A percentile compares a stretch with the other conserved stretches of the same genome.
Evolutionary conservation across 2,888 invertebrate genomes (phyloP).

Genomic region (Athrips mouffetella): DNA sequence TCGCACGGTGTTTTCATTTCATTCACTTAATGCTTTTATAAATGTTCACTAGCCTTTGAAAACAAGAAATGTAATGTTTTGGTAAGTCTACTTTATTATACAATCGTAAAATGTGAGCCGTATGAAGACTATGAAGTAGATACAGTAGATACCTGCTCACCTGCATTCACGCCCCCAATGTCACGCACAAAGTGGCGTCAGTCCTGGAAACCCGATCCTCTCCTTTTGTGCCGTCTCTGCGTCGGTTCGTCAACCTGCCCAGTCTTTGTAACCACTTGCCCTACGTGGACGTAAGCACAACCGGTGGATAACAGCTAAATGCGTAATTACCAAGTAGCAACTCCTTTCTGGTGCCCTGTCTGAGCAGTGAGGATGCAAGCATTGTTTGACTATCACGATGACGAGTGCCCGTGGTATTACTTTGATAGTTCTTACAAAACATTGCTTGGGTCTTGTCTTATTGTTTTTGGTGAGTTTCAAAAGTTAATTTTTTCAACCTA

Average conservation of each 20-base stretch:
- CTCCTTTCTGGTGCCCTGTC: conserved; percentile 45
- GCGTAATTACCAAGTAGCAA: conserved; percentile 36
- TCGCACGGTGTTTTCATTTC: no score
- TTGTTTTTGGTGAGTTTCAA: conserved; percentile 71
- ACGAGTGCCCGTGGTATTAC: conserved; percentile 75
- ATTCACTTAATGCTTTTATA: no score
- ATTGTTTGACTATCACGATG: conserved; percentile 59
- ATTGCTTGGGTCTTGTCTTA: conserved; percentile 70
- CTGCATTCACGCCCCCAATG: conserved; percentile 58
- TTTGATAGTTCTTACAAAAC: conserved; percentile 76
- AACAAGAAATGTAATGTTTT: no score
- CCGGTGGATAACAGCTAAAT: conserved; percentile 42
- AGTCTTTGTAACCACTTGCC: conserved; percentile 61
- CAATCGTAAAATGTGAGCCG: not conserved
- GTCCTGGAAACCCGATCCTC: conserved; percentile 51
- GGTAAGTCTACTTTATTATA: not conserved
- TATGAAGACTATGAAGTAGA: not conserved
- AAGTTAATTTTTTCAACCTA: no score
- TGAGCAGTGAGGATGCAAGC: conserved; percentile 47
- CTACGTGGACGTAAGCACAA: conserved; percentile 60
- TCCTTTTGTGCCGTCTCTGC: conserved; percentile 49
- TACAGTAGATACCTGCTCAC: not conserved
- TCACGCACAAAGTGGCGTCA: conserved; percentile 52
- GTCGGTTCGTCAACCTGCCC: conserved; percentile 66
- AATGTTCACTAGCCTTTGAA: no score